These are phyloP conservation scores for Glaucidium brasilianum DNA, from an alignment of 2,113 vertebrate genomes.

Conservation along the genomic window DNA sequence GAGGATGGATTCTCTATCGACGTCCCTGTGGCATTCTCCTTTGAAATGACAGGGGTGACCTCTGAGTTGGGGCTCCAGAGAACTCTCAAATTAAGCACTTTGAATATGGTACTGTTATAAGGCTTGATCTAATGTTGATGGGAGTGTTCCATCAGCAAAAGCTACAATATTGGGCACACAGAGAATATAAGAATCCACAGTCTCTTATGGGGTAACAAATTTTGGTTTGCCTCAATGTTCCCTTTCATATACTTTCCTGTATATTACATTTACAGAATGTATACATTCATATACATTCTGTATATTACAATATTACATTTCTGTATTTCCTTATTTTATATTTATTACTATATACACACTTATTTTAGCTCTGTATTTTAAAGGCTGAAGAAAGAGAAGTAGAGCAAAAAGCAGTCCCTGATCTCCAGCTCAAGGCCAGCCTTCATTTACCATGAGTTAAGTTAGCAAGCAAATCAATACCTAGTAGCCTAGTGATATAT, in stretches of 20 bases:
- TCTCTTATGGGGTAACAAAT: not conserved
- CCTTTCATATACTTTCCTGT: not conserved
- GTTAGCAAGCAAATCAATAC: slow-evolving; percentile 28
- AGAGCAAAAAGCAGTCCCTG: not conserved
- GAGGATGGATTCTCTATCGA: not conserved
- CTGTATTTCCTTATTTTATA: not conserved
- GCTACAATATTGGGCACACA: not conserved
- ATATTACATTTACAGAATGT: no score
- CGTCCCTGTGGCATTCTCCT: slow-evolving; percentile 26
- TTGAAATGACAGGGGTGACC: slow-evolving; percentile 53
- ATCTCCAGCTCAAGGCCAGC: slow-evolving; percentile 12
- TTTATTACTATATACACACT: not conserved
- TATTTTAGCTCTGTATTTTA: not conserved
- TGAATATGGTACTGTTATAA: slow-evolving; percentile 19
- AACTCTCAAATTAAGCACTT: slow-evolving; percentile 38
- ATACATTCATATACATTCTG: no score
- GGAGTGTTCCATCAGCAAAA: not conserved
- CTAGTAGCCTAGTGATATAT: not conserved
- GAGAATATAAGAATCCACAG: not conserved
- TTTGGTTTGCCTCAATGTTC: not conserved
- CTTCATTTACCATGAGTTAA: slow-evolving; percentile 2
- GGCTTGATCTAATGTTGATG: not conserved
- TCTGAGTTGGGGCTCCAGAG: slow-evolving; percentile 44
- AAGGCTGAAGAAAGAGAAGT: not conserved
- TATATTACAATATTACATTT: not conserved